These are phyloP conservation scores for Bembecia ichneumoniformis DNA, from an alignment of 2,888 invertebrate species.

Conservation along the genomic window DNA sequence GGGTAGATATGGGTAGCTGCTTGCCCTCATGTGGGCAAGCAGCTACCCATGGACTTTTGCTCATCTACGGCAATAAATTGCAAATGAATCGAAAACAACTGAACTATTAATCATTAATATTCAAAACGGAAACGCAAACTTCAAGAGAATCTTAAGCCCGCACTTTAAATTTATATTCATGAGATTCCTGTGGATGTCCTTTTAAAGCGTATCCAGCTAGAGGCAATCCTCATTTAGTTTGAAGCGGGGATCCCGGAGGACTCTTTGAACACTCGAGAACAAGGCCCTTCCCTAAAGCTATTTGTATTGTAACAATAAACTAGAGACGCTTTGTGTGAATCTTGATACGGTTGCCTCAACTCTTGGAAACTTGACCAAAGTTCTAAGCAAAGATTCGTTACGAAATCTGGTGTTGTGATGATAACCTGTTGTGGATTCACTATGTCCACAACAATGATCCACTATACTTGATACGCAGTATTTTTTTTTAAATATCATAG, in stretches of 20 bases:
- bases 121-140: neutral
- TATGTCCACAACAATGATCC: no score
- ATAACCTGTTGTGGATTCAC: no score
- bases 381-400: neutral
- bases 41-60: no score
- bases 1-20: no score
- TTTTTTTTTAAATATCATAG: no score
- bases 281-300: neutral
- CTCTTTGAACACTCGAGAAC: conserved; percentile 2
- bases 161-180: neutral
- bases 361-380: neutral
- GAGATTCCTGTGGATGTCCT: neutral
- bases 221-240: conserved; percentile 11
- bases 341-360: neutral
- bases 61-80: no score
- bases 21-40: no score
- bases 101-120: no score
- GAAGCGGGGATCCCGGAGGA: conserved; percentile 5
- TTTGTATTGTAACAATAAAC: neutral
- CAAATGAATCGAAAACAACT: no score
- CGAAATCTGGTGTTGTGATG: no score
- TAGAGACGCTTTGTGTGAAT: neutral
- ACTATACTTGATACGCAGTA: no score
- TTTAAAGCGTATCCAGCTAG: conserved; percentile 8
- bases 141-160: no score